Evolutionary conservation across 2,797 vertebrate species (phyloP).

Genomic region (Cyclopterus lumpus): DNA sequence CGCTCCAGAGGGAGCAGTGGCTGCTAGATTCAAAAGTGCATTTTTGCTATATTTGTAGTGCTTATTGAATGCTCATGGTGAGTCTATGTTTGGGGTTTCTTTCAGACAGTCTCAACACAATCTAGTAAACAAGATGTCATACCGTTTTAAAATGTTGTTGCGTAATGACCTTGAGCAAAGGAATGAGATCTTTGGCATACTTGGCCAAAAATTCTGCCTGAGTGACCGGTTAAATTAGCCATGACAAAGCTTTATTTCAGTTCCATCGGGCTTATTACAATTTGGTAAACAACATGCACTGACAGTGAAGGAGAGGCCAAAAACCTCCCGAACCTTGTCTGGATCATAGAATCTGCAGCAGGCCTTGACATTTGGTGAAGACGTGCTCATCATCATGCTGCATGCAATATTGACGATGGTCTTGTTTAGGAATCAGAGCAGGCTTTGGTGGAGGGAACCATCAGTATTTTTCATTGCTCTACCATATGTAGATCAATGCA

Average conservation of each 20-base stretch:
- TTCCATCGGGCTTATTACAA: conserved; percentile 27
- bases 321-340: conserved; percentile 9
- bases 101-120: background rate
- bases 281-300: conserved; percentile 36
- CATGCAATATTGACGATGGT: conserved; percentile 55
- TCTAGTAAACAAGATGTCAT: conserved; percentile 6
- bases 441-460: conserved; percentile 61
- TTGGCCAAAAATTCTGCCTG: conserved; percentile 5
- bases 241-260: conserved; percentile 22
- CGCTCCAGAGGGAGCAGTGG: conserved; percentile 18
- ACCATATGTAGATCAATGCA: conserved; percentile 69
- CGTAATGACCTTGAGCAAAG: background rate
- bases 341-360: conserved; percentile 57
- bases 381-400: conserved; percentile 62
- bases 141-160: conserved; percentile 7
- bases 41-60: background rate
- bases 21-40: conserved; percentile 11
- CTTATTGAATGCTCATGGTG: background rate
- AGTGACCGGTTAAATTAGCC: conserved; percentile 19
- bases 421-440: conserved; percentile 56
- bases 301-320: conserved; percentile 28
- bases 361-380: conserved; percentile 66
- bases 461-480: conserved; percentile 60
- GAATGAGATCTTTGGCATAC: background rate
- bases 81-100: background rate